phyloP scores from a whole-genome alignment of 2,888 invertebrate species.

The Tigriopus californicus region DNA sequence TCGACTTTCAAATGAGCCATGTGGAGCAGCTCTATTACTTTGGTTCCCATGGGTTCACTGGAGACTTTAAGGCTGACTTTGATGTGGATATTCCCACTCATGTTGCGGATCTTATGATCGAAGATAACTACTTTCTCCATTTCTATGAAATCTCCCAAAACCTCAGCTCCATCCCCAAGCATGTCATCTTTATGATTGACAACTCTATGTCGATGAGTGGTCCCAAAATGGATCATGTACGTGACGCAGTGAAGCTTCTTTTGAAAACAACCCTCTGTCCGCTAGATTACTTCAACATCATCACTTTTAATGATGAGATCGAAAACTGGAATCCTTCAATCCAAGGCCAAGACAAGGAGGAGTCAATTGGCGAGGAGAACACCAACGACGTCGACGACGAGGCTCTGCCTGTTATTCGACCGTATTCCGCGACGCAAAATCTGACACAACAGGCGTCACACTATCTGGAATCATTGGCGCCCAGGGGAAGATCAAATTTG shows the following conservation, averaged over 20 bases:
- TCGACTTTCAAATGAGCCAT: constrained; percentile 3
- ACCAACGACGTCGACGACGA: no score
- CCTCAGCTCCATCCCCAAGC: not conserved
- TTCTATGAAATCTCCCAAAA: not conserved
- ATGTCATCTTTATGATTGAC: constrained; percentile 3
- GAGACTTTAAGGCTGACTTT: not conserved
- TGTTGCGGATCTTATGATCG: not conserved
- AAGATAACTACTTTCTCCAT: constrained; percentile 5
- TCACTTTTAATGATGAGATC: not conserved
- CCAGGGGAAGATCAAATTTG: not conserved
- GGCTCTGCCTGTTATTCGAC: no score
- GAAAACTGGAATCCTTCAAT: not conserved
- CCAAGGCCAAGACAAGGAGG: not conserved
- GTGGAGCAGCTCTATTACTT: constrained; percentile 3
- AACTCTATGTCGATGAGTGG: constrained; percentile 6
- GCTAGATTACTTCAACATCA: not conserved
- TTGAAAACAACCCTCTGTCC: not conserved
- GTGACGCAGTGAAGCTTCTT: not conserved
- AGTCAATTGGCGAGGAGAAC: not conserved
- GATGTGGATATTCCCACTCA: not conserved
- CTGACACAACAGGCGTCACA: not conserved
- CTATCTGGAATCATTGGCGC: not conserved
- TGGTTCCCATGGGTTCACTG: constrained; percentile 8
- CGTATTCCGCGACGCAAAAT: not conserved
- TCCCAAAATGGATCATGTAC: not conserved